Conservation (phyloP, 2,797 vertebrate genomes). For the Lophius americanus region DNA sequence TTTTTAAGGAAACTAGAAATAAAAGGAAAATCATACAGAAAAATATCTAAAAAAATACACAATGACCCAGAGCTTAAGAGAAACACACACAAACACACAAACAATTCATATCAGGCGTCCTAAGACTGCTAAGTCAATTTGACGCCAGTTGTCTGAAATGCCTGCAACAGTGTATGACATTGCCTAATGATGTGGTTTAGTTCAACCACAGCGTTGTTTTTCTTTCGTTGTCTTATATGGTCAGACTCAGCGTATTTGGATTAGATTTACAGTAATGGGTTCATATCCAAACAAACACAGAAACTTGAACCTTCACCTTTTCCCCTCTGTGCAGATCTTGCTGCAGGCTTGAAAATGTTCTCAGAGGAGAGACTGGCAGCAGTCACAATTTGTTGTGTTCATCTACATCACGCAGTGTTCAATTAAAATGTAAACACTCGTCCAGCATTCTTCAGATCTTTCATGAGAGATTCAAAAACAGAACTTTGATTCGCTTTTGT, state of each 20-base stretch:
- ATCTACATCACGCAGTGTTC: slow-evolving; percentile 26
- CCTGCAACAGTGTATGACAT: slow-evolving; percentile 14
- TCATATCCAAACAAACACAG: slow-evolving; percentile 24
- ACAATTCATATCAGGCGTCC: slow-evolving; percentile 43
- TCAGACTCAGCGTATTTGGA: slow-evolving; percentile 21
- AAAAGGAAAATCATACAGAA: too few species aligned
- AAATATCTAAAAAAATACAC: too few species aligned
- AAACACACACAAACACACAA: slow-evolving; percentile 35
- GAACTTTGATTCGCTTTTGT: too few species aligned
- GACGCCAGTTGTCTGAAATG: slow-evolving; percentile 51
- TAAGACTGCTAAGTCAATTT: slow-evolving; percentile 51
- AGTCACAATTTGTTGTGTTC: slow-evolving; percentile 20
- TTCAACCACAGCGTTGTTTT: slow-evolving; percentile 14
- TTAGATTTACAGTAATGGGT: slow-evolving; percentile 26
- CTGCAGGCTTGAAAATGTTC: slow-evolving; percentile 18
- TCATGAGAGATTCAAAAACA: background rate
- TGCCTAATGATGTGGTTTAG: slow-evolving; percentile 43
- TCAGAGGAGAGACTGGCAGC: slow-evolving; percentile 21
- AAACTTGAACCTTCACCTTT: slow-evolving; percentile 43
- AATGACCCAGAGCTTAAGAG: too few species aligned
- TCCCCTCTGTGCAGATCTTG: background rate
- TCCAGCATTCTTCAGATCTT: slow-evolving; percentile 13
- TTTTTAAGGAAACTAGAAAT: too few species aligned
- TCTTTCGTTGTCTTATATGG: slow-evolving; percentile 28
- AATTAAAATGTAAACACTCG: slow-evolving; percentile 22